Evolutionary conservation across 2,113 vertebrate genomes (phyloP).

Genomic region (Monopterus albus): DNA sequence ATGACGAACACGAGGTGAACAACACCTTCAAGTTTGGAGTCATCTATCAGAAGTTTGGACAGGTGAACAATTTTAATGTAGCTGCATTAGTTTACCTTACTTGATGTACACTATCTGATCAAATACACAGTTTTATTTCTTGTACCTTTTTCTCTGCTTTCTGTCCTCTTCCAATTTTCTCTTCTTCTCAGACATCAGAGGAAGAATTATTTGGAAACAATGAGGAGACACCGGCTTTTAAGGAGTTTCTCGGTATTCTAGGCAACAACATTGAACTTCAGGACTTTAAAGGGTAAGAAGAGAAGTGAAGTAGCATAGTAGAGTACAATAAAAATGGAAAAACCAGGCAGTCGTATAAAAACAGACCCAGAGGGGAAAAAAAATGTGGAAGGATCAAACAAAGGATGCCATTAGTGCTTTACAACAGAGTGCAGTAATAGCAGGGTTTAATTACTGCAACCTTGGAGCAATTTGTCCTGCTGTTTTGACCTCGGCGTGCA

Average conservation of each 20-base stretch:
- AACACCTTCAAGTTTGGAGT: conserved; percentile 98
- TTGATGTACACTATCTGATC: neutral
- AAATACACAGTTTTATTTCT: neutral
- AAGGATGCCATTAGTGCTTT: neutral
- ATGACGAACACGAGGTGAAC: conserved; percentile 96
- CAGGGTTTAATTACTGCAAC: conserved; percentile 41
- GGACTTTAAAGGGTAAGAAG: conserved; percentile 93
- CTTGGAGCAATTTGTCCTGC: conserved; percentile 40
- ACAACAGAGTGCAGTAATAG: conserved; percentile 1
- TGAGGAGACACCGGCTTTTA: conserved; percentile 90
- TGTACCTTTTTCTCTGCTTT: neutral
- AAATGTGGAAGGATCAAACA: neutral
- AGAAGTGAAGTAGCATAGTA: neutral
- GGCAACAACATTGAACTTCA: conserved; percentile 92
- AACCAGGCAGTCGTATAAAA: neutral
- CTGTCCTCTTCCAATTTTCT: neutral
- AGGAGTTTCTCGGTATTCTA: conserved; percentile 89
- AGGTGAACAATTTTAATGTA: conserved; percentile 83
- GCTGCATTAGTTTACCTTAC: neutral
- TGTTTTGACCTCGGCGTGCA: conserved; percentile 30
- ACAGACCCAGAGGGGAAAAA: neutral
- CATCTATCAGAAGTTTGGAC: conserved; percentile 94
- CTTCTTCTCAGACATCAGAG: conserved; percentile 87
- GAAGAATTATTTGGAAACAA: conserved; percentile 94
- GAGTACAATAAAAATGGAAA: neutral